Evolutionary conservation across 2,797 vertebrate species (phyloP).

Genomic region (Champsocephalus gunnari): DNA sequence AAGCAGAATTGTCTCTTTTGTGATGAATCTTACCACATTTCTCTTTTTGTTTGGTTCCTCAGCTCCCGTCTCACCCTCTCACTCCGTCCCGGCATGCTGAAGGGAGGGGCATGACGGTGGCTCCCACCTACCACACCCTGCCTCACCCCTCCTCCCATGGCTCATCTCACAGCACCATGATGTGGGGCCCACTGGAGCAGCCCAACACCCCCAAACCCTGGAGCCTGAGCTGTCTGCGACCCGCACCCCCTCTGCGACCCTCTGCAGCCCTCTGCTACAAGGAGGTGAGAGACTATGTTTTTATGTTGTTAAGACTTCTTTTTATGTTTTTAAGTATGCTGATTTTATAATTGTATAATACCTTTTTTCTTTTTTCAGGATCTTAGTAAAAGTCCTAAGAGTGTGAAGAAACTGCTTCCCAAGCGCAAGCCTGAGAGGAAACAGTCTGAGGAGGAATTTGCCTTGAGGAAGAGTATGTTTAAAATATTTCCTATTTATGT

Average conservation of each 20-base stretch:
- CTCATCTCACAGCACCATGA: conserved; percentile 92
- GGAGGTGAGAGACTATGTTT: conserved; percentile 85
- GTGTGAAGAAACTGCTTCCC: conserved; percentile 97
- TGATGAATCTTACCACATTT: neutral
- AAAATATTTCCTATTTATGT: neutral
- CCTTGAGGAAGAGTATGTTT: conserved; percentile 94
- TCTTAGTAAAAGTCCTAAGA: conserved; percentile 99
- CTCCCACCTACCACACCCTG: conserved; percentile 96
- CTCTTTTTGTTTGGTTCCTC: conserved; percentile 14
- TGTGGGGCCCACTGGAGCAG: conserved; percentile 97
- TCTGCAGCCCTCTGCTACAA: conserved; percentile 98
- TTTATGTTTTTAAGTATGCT: neutral
- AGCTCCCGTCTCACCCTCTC: conserved; percentile 96
- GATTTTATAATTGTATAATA: neutral
- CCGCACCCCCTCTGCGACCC: conserved; percentile 93
- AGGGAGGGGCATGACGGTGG: conserved; percentile 90
- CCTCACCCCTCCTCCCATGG: conserved; percentile 96
- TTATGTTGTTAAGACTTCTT: neutral
- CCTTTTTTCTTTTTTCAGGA: conserved; percentile 83
- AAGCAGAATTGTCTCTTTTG: neutral
- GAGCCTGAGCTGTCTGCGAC: conserved; percentile 98
- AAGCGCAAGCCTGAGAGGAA: conserved; percentile 98
- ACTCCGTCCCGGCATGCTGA: conserved; percentile 96
- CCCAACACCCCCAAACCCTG: conserved; percentile 98
- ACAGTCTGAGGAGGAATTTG: conserved; percentile 97